Conservation (phyloP, 2,797 vertebrate genomes). For the Limnodromus scolopaceus region DNA sequence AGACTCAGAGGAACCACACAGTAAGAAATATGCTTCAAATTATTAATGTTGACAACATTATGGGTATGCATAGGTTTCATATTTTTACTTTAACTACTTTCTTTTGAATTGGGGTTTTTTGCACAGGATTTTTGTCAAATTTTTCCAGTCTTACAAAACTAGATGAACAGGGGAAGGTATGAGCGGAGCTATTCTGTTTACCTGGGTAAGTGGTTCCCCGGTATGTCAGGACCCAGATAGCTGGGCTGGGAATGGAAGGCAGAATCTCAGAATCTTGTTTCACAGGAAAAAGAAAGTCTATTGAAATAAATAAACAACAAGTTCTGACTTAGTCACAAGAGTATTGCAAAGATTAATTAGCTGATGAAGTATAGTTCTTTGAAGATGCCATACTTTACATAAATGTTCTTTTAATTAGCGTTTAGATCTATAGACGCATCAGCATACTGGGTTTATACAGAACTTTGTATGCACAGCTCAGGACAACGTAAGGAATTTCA, state of each 20-base stretch:
- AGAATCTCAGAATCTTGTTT: neutral
- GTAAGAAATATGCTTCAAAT: neutral
- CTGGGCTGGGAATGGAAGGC: neutral
- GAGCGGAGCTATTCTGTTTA: neutral
- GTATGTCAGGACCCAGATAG: neutral
- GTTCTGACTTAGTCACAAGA: neutral
- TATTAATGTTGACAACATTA: neutral
- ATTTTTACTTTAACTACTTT: neutral
- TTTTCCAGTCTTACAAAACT: neutral
- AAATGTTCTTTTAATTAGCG: neutral
- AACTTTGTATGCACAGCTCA: neutral
- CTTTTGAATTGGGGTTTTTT: neutral
- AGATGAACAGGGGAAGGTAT: neutral
- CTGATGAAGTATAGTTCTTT: neutral
- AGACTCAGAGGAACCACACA: neutral
- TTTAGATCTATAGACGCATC: neutral
- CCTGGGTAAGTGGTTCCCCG: neutral
- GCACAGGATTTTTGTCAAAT: neutral
- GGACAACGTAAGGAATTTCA: neutral
- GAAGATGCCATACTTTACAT: neutral
- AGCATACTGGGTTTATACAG: neutral
- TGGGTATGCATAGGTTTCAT: neutral
- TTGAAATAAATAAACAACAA: slow-evolving; percentile 1
- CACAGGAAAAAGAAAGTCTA: neutral
- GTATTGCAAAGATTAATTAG: neutral